Conservation (phyloP, 2,888 invertebrate genomes). For the Pristionchus mayeri region DNA sequence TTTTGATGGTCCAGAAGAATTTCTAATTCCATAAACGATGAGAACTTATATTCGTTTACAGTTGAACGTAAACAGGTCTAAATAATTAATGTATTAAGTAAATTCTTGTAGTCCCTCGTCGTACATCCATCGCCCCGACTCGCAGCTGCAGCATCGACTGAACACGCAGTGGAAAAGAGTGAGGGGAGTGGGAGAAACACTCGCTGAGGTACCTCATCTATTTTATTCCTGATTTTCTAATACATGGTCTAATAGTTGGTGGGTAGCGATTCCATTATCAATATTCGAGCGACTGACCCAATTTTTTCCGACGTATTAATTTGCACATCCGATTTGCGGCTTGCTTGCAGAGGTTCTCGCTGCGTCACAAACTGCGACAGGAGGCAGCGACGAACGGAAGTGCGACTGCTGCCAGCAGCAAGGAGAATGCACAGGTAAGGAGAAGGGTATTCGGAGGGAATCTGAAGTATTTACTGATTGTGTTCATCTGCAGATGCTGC, state of each 20-base stretch:
- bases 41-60: too few species aligned
- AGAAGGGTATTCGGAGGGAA: not conserved
- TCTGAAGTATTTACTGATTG: not conserved
- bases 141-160: too few species aligned
- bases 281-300: too few species aligned
- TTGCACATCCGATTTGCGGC: too few species aligned
- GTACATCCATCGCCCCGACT: not conserved
- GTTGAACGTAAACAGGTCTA: too few species aligned
- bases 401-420: not conserved
- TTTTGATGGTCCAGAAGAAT: too few species aligned
- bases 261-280: too few species aligned
- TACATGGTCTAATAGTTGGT: too few species aligned
- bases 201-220: not conserved
- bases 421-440: conserved; percentile 26
- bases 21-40: too few species aligned
- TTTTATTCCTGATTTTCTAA: too few species aligned
- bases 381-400: not conserved
- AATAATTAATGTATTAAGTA: too few species aligned
- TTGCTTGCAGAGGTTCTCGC: not conserved
- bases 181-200: not conserved
- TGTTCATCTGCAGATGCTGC: conserved; percentile 46
- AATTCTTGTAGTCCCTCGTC: not conserved
- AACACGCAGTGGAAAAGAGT: conserved; percentile 6
- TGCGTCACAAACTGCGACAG: not conserved
- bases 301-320: too few species aligned